phyloP scores from a whole-genome alignment of 2,888 invertebrate genomes.

The Phoenoteleia sp. region DNA sequence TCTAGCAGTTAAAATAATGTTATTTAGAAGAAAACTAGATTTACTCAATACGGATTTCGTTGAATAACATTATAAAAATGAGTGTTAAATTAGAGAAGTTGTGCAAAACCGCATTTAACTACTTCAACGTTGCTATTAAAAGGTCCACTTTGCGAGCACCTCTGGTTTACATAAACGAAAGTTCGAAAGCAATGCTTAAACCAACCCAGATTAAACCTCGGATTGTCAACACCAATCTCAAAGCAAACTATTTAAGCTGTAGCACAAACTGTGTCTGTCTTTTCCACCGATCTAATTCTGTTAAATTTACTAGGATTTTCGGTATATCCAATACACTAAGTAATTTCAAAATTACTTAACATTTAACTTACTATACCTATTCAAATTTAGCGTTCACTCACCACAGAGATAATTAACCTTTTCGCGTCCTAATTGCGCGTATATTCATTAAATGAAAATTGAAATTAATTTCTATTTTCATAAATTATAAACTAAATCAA shows the following conservation, averaged over 20 bases:
- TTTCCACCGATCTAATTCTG: conserved; percentile 69
- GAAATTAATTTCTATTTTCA: too few relatives aligned
- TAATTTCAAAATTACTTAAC: conserved; percentile 65
- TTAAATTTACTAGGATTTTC: conserved; percentile 67
- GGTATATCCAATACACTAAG: conserved; percentile 62
- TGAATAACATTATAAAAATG: conserved; percentile 40
- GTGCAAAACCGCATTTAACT: conserved; percentile 47
- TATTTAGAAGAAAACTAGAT: neutral
- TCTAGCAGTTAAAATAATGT: neutral
- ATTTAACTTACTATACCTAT: conserved; percentile 53
- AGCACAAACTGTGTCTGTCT: conserved; percentile 68
- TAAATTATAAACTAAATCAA: too few relatives aligned
- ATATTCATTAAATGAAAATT: neutral
- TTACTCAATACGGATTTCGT: neutral
- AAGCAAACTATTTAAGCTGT: conserved; percentile 71
- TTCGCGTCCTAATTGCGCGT: neutral
- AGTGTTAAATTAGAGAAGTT: conserved; percentile 46
- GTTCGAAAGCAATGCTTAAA: conserved; percentile 72
- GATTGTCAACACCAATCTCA: conserved; percentile 73
- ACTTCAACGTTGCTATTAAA: conserved; percentile 59
- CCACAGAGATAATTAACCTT: conserved; percentile 17
- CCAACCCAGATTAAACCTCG: conserved; percentile 69
- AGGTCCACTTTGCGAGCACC: conserved; percentile 64
- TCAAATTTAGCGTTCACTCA: conserved; percentile 41
- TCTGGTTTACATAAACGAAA: conserved; percentile 70